Base-by-base conservation (phyloP, 2,113 vertebrate genomes). In the Octodon degus region DNA sequence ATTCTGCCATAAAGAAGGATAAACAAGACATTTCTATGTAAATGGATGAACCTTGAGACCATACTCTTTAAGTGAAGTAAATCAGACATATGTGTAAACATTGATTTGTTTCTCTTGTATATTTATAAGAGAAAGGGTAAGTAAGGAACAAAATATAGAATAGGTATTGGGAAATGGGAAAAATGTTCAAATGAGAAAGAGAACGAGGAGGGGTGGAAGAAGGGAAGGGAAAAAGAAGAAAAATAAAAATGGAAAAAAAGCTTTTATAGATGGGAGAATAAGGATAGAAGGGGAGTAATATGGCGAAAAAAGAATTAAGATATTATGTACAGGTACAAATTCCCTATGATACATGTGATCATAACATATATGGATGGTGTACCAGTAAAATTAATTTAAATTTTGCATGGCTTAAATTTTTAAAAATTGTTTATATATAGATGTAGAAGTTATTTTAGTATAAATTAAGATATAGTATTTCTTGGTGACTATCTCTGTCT, bases 381-480 rank as follows among this genome's bases (percentile, higher is more conserved):
- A 72, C 68, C 17, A 22, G 19, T 72, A 72, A 72, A 72, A 72
- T 37, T 72, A 37, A 37, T 72, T 72, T 91, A 68, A 91, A 84
- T 95, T 3, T 93, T 80, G 4, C 27, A 12, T 84, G 37, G 27
- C 27, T n/a, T 86, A 81, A 55, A 82, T 13, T 79, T 88, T 60
- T n/a, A 24, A 62, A 63, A 72, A 72, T 37, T 19, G 34, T 24
- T n/a, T 4, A 37, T 77, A 94, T 24, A 76, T 94, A 91, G 76
- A 68, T 87, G 63, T 27, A n/a, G 37, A 79, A 84, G 70, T 85
- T 90, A 68, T 86, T 97, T 97, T 67, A 20, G 1, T 90, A 40
- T 83, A 40, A 93, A 4, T 93, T 92, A 74, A 30, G 40, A 63
- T 86, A 30, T 20, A 55, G 24, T 95, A 95, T 96, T 97, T 88